Percentiles rank a stretch among this genome's conserved stretches.
These are phyloP conservation scores for Enteromius radiatus DNA, from an alignment of 2,797 vertebrate species.

Conservation along the genomic window DNA sequence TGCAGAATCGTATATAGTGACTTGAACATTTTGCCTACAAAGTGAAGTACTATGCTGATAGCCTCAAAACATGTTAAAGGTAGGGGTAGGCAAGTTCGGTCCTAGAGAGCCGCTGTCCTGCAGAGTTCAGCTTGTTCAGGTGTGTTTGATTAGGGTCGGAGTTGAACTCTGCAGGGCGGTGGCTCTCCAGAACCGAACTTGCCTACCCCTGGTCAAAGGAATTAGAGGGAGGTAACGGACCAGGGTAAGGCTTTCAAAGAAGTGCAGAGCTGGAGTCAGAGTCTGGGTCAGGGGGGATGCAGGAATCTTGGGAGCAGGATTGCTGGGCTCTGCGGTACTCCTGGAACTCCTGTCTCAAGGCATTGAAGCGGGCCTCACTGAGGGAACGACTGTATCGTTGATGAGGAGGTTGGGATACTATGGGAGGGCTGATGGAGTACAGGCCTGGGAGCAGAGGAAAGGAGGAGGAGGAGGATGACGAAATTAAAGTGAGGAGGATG, in stretches of 20 bases:
- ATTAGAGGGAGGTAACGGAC: conserved; percentile 68
- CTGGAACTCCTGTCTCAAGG: conserved; percentile 81
- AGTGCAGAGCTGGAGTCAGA: conserved; percentile 78
- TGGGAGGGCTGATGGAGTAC: conserved; percentile 70
- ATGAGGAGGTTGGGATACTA: conserved; percentile 67
- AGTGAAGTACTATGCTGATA: neutral
- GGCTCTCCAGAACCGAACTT: too few relatives aligned
- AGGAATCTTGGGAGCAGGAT: conserved; percentile 66
- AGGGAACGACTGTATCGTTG: conserved; percentile 72
- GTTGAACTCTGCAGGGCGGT: too few relatives aligned
- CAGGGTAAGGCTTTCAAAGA: conserved; percentile 72
- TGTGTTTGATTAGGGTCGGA: too few relatives aligned
- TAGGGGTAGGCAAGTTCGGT: too few relatives aligned
- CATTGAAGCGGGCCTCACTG: conserved; percentile 81
- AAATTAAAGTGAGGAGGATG: conserved; percentile 60
- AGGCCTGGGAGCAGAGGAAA: conserved; percentile 69
- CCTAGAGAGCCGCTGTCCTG: too few relatives aligned
- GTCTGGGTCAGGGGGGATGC: conserved; percentile 61
- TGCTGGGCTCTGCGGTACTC: conserved; percentile 76
- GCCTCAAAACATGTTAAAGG: neutral
- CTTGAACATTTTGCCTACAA: neutral
- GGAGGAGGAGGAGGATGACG: neutral
- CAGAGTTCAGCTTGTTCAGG: too few relatives aligned
- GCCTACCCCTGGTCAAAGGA: neutral
- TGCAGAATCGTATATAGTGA: neutral